Conservation (phyloP, 2,113 vertebrate species). For the Peromyscus californicus region DNA sequence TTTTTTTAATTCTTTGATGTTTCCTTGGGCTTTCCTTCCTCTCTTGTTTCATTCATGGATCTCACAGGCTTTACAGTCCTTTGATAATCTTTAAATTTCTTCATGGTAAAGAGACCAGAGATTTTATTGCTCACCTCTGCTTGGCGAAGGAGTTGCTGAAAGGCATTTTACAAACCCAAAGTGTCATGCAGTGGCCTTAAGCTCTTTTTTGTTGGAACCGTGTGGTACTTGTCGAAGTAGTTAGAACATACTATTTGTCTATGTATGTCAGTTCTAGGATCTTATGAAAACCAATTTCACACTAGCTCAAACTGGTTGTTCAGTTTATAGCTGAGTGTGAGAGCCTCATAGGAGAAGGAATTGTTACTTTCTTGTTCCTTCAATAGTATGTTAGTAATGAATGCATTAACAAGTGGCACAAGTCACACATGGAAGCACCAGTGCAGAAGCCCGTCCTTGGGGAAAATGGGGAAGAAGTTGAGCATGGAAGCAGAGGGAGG, state of each 20-base stretch:
- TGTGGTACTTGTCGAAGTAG: conserved; percentile 98
- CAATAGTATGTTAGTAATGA: not conserved
- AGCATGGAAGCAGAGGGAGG: not conserved
- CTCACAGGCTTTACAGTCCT: conserved; percentile 98
- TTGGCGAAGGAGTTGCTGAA: conserved; percentile 90
- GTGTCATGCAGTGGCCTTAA: conserved; percentile 92
- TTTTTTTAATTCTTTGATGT: conserved; percentile 92
- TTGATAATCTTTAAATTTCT: conserved; percentile 93
- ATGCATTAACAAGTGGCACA: not conserved
- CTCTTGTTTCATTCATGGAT: conserved; percentile 96
- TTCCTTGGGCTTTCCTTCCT: conserved; percentile 93
- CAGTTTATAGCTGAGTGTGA: not conserved
- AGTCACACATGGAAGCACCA: not conserved
- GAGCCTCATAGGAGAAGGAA: not conserved
- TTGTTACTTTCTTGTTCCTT: not conserved
- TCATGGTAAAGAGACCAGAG: conserved; percentile 91
- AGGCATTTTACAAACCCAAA: conserved; percentile 94
- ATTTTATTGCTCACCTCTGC: conserved; percentile 93
- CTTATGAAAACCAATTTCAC: conserved; percentile 98
- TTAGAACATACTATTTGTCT: conserved; percentile 96
- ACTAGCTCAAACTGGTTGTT: not conserved
- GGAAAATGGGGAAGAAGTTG: not conserved
- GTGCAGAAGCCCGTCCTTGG: not conserved
- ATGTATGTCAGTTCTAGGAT: conserved; percentile 97
- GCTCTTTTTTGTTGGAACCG: conserved; percentile 94